phyloP scores from a whole-genome alignment of 2,113 vertebrate genomes.

The Pundamilia nyererei region DNA sequence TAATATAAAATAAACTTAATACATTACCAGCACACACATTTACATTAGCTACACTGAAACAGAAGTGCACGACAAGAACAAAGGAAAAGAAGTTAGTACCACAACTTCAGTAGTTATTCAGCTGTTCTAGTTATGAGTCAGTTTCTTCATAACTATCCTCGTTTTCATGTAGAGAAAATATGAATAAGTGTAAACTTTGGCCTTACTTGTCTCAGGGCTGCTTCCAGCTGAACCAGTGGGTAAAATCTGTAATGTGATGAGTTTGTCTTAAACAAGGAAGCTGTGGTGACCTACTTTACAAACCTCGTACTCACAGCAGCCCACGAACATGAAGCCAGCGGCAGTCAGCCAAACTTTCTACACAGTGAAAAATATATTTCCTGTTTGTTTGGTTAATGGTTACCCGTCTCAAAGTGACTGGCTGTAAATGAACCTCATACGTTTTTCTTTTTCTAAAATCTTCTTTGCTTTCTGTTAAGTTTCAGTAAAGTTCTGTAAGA shows the following conservation, averaged over 20 bases:
- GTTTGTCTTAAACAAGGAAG: fast-evolving
- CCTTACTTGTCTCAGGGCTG: background rate
- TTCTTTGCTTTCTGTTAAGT: too few relatives aligned
- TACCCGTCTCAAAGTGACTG: too few relatives aligned
- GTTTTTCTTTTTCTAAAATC: too few relatives aligned
- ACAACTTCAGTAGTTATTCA: background rate
- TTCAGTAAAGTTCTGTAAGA: too few relatives aligned
- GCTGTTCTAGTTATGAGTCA: background rate
- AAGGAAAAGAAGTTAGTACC: background rate
- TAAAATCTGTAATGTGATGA: too few relatives aligned
- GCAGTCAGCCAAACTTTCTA: background rate
- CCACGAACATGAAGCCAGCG: background rate
- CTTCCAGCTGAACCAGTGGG: too few relatives aligned
- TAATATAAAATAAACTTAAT: fast-evolving
- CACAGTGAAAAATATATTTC: too few relatives aligned
- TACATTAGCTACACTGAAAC: background rate
- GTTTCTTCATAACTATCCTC: background rate
- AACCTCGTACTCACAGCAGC: background rate
- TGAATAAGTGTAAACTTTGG: background rate
- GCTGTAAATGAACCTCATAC: too few relatives aligned
- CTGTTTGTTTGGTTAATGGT: too few relatives aligned
- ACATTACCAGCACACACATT: background rate
- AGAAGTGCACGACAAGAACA: background rate
- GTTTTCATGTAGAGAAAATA: background rate
- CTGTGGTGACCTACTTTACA: background rate